phyloP scores from a whole-genome alignment of 2,797 vertebrate species.

The Yasuhikotakia modesta region DNA sequence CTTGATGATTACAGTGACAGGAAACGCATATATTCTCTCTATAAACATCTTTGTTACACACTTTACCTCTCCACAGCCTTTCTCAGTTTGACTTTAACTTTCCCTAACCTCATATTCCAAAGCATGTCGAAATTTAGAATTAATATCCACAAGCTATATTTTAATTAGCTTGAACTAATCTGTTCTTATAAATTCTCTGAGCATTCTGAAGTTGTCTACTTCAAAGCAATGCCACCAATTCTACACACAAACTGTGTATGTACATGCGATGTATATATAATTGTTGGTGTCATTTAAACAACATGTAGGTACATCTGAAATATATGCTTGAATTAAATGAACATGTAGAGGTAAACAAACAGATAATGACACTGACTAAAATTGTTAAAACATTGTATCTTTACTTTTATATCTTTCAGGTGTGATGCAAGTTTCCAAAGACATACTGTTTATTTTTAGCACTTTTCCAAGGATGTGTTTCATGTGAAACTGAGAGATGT shows the following conservation, averaged over 20 bases:
- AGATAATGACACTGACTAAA: no score
- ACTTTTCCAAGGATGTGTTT: no score
- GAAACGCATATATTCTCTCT: constrained; percentile 28
- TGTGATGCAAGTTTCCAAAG: no score
- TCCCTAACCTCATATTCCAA: constrained; percentile 10
- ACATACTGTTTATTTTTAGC: no score
- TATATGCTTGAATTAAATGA: no score
- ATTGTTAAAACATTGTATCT: no score
- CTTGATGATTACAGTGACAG: constrained; percentile 27
- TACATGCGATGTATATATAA: no score
- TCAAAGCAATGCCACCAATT: constrained; percentile 18
- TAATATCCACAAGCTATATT: constrained; percentile 17
- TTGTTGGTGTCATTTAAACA: neutral
- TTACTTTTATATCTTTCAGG: no score
- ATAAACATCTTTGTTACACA: constrained; percentile 13
- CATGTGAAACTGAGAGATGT: no score
- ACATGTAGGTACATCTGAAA: neutral
- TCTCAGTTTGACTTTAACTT: constrained; percentile 14
- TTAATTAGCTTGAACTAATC: constrained; percentile 18
- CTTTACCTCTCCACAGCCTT: constrained; percentile 23
- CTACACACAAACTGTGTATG: neutral
- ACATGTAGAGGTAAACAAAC: no score
- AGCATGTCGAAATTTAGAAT: neutral
- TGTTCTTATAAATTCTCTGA: constrained; percentile 19
- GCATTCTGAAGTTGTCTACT: constrained; percentile 10